phyloP scores from a whole-genome alignment of 2,888 invertebrate species.

The Parnassius orleans region DNA sequence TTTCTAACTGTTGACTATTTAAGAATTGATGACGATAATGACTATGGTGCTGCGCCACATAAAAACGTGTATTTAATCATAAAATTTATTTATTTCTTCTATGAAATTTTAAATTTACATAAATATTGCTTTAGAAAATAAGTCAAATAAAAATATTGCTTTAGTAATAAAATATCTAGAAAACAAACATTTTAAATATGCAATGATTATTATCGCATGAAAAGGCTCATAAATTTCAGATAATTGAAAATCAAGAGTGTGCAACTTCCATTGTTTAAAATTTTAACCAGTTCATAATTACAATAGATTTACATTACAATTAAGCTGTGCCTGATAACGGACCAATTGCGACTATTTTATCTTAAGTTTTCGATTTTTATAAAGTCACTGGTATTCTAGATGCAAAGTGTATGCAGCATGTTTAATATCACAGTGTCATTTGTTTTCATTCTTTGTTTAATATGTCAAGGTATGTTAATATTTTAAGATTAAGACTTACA shows the following conservation, averaged over 20 bases:
- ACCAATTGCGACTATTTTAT: too few species aligned
- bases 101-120: too few species aligned
- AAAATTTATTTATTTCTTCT: too few species aligned
- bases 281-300: slow-evolving; percentile 43
- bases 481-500: background rate
- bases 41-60: too few species aligned
- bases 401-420: too few species aligned
- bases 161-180: background rate
- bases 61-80: too few species aligned
- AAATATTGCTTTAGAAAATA: too few species aligned
- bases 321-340: too few species aligned
- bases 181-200: background rate
- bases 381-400: too few species aligned
- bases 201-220: slow-evolving; percentile 4
- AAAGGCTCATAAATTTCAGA: slow-evolving; percentile 9
- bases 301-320: slow-evolving; percentile 45
- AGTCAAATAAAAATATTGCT: background rate
- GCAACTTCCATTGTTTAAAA: slow-evolving; percentile 8
- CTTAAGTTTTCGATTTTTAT: too few species aligned
- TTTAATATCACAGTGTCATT: background rate
- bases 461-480: slow-evolving; percentile 3
- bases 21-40: too few species aligned
- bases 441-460: slow-evolving; percentile 5
- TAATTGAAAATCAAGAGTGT: slow-evolving; percentile 9
- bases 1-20: too few species aligned